Base-by-base conservation (phyloP, 2,888 invertebrate species). In the Drosophila limbata region DNA sequence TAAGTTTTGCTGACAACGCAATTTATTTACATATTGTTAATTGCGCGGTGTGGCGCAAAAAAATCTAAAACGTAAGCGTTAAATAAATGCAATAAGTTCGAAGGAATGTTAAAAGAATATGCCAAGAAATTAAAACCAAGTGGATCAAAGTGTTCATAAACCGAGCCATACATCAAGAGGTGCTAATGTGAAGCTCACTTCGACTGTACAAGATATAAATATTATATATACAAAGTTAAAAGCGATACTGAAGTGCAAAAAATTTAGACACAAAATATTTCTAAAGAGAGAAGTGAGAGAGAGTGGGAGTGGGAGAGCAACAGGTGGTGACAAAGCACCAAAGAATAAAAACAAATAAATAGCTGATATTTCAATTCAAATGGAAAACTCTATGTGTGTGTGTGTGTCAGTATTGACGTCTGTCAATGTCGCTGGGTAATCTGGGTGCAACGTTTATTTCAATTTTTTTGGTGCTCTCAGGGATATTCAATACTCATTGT, bases 251-350 rank as follows among this genome's bases (percentile, higher is more conserved):
- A 57, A 45, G 53, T 74, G 65, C 61, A 47, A 74, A 70, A 11
- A 44, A 9, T 37, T 21, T 19, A 52, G 48, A 52, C 21, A 60
- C 17, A 33, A 28, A 10, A 45, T 6, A 59, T 39, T 21, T 21
- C 4, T 8, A 25, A 35, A 25, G 19, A 69, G 19, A 5, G 15
- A 48, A 8, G 44, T 28, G 19, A 15, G 21, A 40, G 47, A 37
- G 45, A 40, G 31, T 19, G 28, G 25, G 44, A 47, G 50, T 35
- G 33, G 8, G 25, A 33, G 57, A 44, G 60, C 78, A 52, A 83
- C 84, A 84, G 78, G 79, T 78, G 84, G 70, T 82, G 80, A 85
- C 75, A 77, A 65, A 64, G 52, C 55, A 40, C 47, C 31, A 47
- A 53, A 50, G 45, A 47, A 47, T 42, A 17, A 57, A 57, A 37